Evolutionary conservation across 1,140 invertebrate genomes (phyloP).

Genomic region (Chelonus insularis): DNA sequence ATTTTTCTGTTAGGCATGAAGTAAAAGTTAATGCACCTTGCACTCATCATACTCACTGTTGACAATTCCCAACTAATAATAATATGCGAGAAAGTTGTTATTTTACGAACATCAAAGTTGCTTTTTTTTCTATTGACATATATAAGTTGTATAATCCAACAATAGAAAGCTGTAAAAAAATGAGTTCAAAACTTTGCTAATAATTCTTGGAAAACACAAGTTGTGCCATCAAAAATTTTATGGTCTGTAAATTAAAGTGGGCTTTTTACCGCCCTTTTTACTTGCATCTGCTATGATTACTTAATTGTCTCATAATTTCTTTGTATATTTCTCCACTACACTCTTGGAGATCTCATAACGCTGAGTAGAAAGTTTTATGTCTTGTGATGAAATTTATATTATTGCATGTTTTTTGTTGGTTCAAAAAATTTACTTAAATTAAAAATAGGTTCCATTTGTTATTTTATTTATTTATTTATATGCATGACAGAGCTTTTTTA

Average conservation of each 20-base stretch:
- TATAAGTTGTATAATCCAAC: neutral
- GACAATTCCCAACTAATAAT: constrained; percentile 19
- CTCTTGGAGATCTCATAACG: too few relatives aligned
- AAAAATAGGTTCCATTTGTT: too few relatives aligned
- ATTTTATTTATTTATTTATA: too few relatives aligned
- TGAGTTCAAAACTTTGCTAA: neutral
- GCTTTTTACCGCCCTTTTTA: neutral
- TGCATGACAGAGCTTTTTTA: too few relatives aligned
- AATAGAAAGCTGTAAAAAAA: constrained; percentile 14
- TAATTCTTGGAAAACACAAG: neutral
- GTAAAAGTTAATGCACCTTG: constrained; percentile 28
- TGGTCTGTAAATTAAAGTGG: neutral
- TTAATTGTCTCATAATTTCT: too few relatives aligned
- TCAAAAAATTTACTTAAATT: too few relatives aligned
- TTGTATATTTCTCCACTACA: too few relatives aligned
- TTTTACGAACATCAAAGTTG: constrained; percentile 15
- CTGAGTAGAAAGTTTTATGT: too few relatives aligned
- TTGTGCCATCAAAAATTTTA: neutral
- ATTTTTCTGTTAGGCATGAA: constrained; percentile 1
- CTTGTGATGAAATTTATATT: too few relatives aligned
- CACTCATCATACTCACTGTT: constrained; percentile 8
- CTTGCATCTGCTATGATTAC: neutral
- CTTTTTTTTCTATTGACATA: neutral
- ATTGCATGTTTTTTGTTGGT: too few relatives aligned
- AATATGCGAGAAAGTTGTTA: constrained; percentile 41